A percentile compares a stretch with the other conserved stretches of the same genome.
Evolutionary conservation across 1,140 invertebrate genomes (phyloP).

Genomic region (Eumeta japonica): DNA sequence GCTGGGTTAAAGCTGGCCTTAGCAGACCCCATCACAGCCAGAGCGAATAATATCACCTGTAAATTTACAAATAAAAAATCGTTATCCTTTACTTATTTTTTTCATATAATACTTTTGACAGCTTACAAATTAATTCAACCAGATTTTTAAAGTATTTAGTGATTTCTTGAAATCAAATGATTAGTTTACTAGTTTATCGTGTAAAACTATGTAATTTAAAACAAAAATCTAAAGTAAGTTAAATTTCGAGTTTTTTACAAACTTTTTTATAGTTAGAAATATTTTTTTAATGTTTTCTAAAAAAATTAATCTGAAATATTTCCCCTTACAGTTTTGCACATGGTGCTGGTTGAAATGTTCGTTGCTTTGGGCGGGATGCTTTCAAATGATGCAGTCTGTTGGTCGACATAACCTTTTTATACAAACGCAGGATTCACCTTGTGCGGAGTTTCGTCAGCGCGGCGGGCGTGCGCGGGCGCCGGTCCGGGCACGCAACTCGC

Average conservation of each 20-base stretch:
- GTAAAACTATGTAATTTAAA: too few species aligned
- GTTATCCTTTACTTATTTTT: too few species aligned
- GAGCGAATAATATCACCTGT: conserved; percentile 36
- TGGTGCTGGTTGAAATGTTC: conserved; percentile 18
- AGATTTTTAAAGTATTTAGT: background rate
- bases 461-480: conserved; percentile 28
- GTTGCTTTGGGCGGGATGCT: conserved; percentile 23
- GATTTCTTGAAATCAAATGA: too few species aligned
- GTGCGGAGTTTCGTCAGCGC: conserved; percentile 40
- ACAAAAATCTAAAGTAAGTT: too few species aligned
- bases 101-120: background rate
- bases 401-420: conserved; percentile 49
- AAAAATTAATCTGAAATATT: conserved; percentile 1
- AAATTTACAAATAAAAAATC: too few species aligned
- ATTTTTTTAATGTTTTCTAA: conserved; percentile 4
- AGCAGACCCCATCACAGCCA: conserved; percentile 35
- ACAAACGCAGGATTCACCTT: conserved; percentile 48
- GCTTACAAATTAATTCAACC: background rate
- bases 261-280: background rate
- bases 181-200: background rate
- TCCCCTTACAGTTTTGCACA: conserved; percentile 42
- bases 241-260: too few species aligned
- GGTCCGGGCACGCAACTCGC: conserved; percentile 42
- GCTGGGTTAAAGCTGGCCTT: conserved; percentile 38
- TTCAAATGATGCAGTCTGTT: conserved; percentile 29